These are phyloP conservation scores for Drosophila bipectinata DNA, from an alignment of 1,140 invertebrate species.

Conservation along the genomic window DNA sequence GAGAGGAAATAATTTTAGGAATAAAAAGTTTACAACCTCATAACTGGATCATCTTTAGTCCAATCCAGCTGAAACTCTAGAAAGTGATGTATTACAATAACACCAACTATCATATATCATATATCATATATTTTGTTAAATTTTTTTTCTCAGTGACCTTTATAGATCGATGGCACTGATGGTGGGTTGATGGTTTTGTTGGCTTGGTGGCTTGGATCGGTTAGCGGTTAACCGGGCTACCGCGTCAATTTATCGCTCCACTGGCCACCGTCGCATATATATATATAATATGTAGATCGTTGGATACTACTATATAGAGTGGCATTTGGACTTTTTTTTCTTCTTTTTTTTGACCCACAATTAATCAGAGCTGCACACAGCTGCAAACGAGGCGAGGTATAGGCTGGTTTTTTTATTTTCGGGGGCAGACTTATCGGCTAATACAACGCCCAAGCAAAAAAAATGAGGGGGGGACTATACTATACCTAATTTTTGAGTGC, in stretches of 20 bases:
- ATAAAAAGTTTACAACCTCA: too few species aligned
- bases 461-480: background rate
- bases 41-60: too few species aligned
- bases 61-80: too few species aligned
- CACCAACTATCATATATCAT: too few species aligned
- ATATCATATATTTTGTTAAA: too few species aligned
- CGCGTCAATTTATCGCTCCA: conserved; percentile 72
- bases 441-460: conserved; percentile 13
- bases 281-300: conserved; percentile 24
- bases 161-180: conserved; percentile 31
- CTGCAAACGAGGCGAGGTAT: conserved; percentile 18
- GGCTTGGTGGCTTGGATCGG: conserved; percentile 14
- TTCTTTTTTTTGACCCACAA: conserved; percentile 48
- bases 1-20: too few species aligned
- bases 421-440: conserved; percentile 33
- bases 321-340: conserved; percentile 5
- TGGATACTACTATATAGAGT: conserved; percentile 6
- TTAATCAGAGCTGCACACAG: conserved; percentile 62
- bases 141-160: background rate
- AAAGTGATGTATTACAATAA: too few species aligned
- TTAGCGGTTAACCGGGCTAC: conserved; percentile 39
- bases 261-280: conserved; percentile 17
- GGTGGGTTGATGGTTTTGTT: conserved; percentile 8
- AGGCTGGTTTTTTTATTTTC: conserved; percentile 18
- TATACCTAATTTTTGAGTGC: conserved; percentile 11